These are phyloP conservation scores for Napeogenes inachia DNA, from an alignment of 2,888 invertebrate genomes.

Conservation along the genomic window DNA sequence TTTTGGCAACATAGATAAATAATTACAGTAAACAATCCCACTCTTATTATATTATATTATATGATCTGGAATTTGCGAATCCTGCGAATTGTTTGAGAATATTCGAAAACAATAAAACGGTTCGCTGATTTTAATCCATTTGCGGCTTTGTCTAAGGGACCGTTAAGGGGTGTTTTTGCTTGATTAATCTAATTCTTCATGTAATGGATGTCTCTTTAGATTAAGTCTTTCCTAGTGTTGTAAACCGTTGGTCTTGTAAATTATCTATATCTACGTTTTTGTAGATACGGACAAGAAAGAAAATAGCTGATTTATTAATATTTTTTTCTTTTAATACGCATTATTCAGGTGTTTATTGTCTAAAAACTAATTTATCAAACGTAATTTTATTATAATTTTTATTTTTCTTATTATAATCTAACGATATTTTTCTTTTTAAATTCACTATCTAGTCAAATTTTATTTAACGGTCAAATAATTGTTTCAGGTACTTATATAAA, in stretches of 20 bases:
- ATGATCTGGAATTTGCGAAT: slow-evolving; percentile 7
- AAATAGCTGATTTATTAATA: no score
- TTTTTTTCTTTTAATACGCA: no score
- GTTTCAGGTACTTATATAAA: slow-evolving; percentile 32
- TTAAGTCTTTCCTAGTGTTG: slow-evolving; percentile 13
- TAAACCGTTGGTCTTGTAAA: slow-evolving; percentile 3
- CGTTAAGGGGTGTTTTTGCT: slow-evolving; percentile 59
- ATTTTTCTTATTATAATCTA: no score
- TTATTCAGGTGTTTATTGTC: no score
- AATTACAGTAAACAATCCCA: slow-evolving; percentile 12
- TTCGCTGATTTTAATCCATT: slow-evolving; percentile 54
- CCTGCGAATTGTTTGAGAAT: slow-evolving; percentile 36
- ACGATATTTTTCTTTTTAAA: no score
- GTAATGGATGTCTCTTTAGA: slow-evolving; percentile 31
- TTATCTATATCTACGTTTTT: no score
- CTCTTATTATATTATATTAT: background rate
- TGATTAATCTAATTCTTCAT: slow-evolving; percentile 59
- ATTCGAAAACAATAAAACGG: slow-evolving; percentile 65
- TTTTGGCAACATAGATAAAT: slow-evolving; percentile 10
- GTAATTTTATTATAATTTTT: no score
- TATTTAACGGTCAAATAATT: slow-evolving; percentile 14
- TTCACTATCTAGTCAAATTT: no score
- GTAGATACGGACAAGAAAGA: no score
- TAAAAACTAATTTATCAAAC: no score
- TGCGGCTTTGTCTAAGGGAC: slow-evolving; percentile 49